A percentile compares a stretch with the other conserved stretches of the same genome.
Evolutionary conservation across 2,797 vertebrate genomes (phyloP).

Genomic region (Helostoma temminkii): DNA sequence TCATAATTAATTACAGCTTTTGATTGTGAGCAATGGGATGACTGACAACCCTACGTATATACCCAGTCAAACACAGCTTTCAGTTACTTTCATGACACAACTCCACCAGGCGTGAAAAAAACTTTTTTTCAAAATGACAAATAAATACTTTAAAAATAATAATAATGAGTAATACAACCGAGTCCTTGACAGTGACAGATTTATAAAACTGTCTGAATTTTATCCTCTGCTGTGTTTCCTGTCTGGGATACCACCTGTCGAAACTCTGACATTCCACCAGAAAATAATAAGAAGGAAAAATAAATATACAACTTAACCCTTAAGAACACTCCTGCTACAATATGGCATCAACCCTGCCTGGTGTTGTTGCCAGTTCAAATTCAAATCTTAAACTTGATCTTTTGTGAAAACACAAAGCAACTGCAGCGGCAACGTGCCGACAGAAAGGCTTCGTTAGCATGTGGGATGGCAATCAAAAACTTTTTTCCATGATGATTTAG

Average conservation of each 20-base stretch:
- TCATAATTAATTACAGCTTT: too few species aligned
- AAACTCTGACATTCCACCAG: not conserved
- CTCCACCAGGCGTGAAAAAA: too few species aligned
- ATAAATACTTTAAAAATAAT: too few species aligned
- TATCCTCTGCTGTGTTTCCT: constrained; percentile 3
- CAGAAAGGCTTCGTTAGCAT: constrained; percentile 8
- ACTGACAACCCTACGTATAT: too few species aligned
- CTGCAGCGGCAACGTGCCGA: constrained; percentile 2
- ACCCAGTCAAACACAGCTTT: too few species aligned
- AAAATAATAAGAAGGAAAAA: not conserved
- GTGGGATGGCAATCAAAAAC: constrained; percentile 5
- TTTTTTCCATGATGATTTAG: constrained; percentile 17
- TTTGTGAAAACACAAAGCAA: constrained; percentile 8
- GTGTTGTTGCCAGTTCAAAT: constrained; percentile 1
- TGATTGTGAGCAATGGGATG: too few species aligned
- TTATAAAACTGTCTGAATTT: not conserved
- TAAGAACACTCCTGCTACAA: not conserved
- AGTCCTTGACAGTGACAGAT: not conserved
- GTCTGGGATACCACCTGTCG: constrained; percentile 15
- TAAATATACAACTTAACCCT: constrained; percentile 15
- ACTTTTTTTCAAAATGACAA: too few species aligned
- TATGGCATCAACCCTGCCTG: not conserved
- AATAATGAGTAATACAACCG: too few species aligned
- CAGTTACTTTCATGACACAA: too few species aligned
- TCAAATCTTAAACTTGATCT: constrained; percentile 9